Base-by-base conservation (phyloP, 1,140 invertebrate species). In the Brachionus angularis region DNA sequence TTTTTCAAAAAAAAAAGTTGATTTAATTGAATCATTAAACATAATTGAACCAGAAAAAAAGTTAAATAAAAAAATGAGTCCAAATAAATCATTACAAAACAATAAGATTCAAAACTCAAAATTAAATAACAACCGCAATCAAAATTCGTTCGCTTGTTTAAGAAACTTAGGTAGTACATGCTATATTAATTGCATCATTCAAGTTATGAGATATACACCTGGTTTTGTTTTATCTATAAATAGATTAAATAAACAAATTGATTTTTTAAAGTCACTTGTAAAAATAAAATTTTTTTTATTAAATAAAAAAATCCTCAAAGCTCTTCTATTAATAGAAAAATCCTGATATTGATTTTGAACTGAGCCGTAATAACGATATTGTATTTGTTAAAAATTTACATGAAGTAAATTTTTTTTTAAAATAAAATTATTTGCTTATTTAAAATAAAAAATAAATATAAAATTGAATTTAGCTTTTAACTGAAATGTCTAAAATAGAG, bases 91-190 rank as follows among this genome's bases (percentile, higher is more conserved):
- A 67, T 3, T 33, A 42, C n/a, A 46, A 46, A 47, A 64, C 29
- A 18, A 52, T 18, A 8, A 27, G 16, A 8, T 5, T n/a, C 14
- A 5, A 31, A 31, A 25, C 23, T 5, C 1, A 8, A 29, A 25
- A 21, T 46, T 18, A 46, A 46, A 16, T 33, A 14, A 18, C 39
- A n/a, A n/a, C n/a, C n/a, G n/a, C 2, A 34, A 4, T 25, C 62
- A 33, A 12, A 67, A 67, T 46, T 34, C 62, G 31, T 67, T 67
- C 23, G 36, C 62, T 29, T 67, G 62, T 25, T 33, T 67, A n/a
- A 67, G 62, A 67, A 67, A 67, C 23, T 33, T 67, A 18, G 62
- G 62, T 4, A 67, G 62, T 25, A 67, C 62, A 34, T 67, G 62
- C 10, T 67, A 67, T 16, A 67, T 50, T 23, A 67, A 67, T 67